Evolutionary conservation across 2,797 vertebrate species (phyloP), one percentile per base, ranked within the genome.

Genomic region (Alauda arvensis): DNA sequence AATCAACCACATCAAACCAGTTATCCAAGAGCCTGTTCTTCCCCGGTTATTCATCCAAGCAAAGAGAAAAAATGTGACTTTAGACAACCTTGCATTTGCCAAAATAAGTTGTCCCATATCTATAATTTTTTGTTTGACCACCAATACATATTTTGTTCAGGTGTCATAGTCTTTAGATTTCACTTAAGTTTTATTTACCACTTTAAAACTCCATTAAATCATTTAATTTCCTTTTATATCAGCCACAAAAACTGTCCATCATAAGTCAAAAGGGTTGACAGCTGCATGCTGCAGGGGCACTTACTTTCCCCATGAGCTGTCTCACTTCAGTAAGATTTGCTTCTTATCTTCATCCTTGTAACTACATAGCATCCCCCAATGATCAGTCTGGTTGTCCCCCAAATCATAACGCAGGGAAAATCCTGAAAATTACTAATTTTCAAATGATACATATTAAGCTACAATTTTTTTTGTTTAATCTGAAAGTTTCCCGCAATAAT

Each of bases 401-500:
- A 83, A 60, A 60, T 8, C 9, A 53, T 14, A 71, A 8, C 4
- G 9, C 13, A 70, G n/a, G 34, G 6, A 85, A 83, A 81, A 60
- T 67, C 12, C 43, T 46, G 34, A 63, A 26, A 74, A 29, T 20
- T 0, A 29, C 9, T 59, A 24, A 34, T 52, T 80, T 89, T 85
- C 39, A 77, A 65, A 46, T 29, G 28, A 37, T 4, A 25, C 1
- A 0, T 42, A 71, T 28, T n/a, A 33, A 3, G 3, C 2, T 26
- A 43, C 5, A 68, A 13, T 7, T 2, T 8, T 76, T 76, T 12
- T 80, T 84, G 62, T 72, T 26, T 0, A n/a, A 69, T 49, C 17
- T 49, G 37, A 39, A 71, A 42, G 2, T 77, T 77, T 85, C 56
- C 39, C 75, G 29, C 14, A 60, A 9, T 25, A 24, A 28, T 51